A percentile compares a stretch with the other conserved stretches of the same genome.
These are phyloP conservation scores for Olivierus martensii DNA, from an alignment of 1,140 invertebrate genomes.

Conservation along the genomic window DNA sequence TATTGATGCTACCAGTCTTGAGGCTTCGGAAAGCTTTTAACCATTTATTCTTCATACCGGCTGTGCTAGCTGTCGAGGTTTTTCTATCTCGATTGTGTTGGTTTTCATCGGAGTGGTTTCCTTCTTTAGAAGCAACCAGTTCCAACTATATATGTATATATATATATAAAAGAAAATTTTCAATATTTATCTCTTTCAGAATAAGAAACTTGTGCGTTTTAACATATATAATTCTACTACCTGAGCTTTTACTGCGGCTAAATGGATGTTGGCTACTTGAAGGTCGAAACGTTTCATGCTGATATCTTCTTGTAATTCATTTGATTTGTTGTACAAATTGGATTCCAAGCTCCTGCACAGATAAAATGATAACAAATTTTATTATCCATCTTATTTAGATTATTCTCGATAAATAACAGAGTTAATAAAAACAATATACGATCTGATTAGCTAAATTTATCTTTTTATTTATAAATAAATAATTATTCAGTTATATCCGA, in stretches of 20 bases:
- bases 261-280: constrained; percentile 73
- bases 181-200: no score
- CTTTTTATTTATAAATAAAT: background rate
- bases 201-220: no score
- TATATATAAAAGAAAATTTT: no score
- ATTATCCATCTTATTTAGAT: no score
- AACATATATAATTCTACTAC: constrained; percentile 41
- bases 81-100: constrained; percentile 49
- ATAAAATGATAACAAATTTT: constrained; percentile 1
- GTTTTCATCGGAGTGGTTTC: constrained; percentile 6
- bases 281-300: constrained; percentile 87
- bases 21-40: constrained; percentile 91
- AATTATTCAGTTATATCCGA: no score
- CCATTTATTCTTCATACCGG: constrained; percentile 92
- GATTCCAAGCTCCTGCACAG: constrained; percentile 56
- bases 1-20: constrained; percentile 53
- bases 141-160: constrained; percentile 68
- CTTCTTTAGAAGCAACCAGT: constrained; percentile 55
- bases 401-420: no score
- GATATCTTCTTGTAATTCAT: constrained; percentile 88
- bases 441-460: no score
- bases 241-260: constrained; percentile 76
- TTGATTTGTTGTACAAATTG: constrained; percentile 78
- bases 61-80: constrained; percentile 61
- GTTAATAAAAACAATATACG: no score